Evolutionary conservation across 2,888 invertebrate genomes (phyloP), one percentile per base, ranked within the genome.

Genomic region (Lysandra bellargus): DNA sequence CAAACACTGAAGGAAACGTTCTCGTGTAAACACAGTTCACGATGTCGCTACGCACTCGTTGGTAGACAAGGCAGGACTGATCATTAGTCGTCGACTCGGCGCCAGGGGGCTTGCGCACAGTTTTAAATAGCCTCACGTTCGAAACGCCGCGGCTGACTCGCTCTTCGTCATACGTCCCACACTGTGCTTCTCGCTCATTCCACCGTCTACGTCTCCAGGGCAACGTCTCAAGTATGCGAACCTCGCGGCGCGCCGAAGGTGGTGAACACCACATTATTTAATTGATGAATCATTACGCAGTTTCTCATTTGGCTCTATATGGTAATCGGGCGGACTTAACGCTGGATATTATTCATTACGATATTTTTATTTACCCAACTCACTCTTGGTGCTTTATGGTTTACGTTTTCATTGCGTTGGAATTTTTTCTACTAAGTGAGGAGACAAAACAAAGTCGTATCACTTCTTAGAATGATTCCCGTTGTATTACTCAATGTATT

Each of bases 91-190:
- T 89, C 89, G 91, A 93, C 94, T 94, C 93, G 93, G 90, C 93
- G 93, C 91, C 91, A 89, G 89, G 92, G 93, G 92, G 90, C 92
- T 90, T 94, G 95, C 95, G 95, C 95, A 92, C 91, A 92, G 93
- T 95, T 95, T 95, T 95, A 95, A 95, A 95, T 95, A 95, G 95
- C 95, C 91, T 92, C 92, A 88, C 88, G 91, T 91, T 90, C 88
- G 90, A 90, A 60, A 89, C 89, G 87, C 85, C 86, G 87, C 84
- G 85, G 87, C 89, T 86, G 89, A 88, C 87, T 89, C 88, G 85
- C 84, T 90, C 92, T 90, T 89, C 92, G 93, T 92, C 92, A 89
- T 83, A 85, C 87, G 87, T 90, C 94, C 93, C 94, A 93, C 93
- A 92, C 94, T 89, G 83, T 91, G 89, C 87, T 94, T 94, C 94